A percentile compares a stretch with the other conserved stretches of the same genome.
phyloP scores from a whole-genome alignment of 2,797 vertebrate species.

The Mormyrus hasselquistii region DNA sequence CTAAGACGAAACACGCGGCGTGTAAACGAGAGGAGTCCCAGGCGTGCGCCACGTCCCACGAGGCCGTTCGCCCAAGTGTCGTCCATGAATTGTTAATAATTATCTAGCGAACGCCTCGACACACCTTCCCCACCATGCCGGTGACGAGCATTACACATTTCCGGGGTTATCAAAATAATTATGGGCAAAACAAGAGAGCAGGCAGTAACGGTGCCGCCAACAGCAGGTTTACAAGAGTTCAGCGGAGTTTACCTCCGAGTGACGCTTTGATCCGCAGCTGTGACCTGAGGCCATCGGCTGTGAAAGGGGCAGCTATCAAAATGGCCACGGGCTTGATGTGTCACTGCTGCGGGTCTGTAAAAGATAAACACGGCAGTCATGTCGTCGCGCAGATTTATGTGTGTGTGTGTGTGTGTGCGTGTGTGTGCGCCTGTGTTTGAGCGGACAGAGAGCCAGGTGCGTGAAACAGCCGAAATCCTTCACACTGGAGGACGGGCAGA shows the following conservation, averaged over 20 bases:
- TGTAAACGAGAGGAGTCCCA: constrained; percentile 63
- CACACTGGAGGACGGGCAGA: not conserved
- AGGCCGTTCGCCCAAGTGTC: constrained; percentile 59
- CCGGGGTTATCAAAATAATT: constrained; percentile 59
- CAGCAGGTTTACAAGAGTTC: not conserved
- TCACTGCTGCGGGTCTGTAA: not conserved
- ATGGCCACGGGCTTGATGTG: not conserved
- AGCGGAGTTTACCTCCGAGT: constrained; percentile 7
- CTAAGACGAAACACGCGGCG: constrained; percentile 63
- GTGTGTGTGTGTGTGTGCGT: not conserved
- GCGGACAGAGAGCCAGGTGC: not conserved
- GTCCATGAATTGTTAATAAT: constrained; percentile 63
- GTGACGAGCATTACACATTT: constrained; percentile 50
- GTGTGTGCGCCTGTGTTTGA: not conserved
- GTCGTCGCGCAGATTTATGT: not conserved
- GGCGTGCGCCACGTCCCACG: constrained; percentile 59
- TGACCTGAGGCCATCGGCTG: not conserved
- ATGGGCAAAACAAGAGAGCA: constrained; percentile 37
- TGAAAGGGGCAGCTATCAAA: not conserved
- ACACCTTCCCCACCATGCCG: constrained; percentile 50
- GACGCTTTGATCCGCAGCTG: not conserved
- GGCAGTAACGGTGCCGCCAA: constrained; percentile 23
- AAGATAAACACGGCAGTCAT: not conserved
- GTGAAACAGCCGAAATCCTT: not conserved
- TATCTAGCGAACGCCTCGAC: constrained; percentile 67